These are phyloP conservation scores for Diploscapter pachys DNA, from an alignment of 1,140 invertebrate species.

Conservation along the genomic window DNA sequence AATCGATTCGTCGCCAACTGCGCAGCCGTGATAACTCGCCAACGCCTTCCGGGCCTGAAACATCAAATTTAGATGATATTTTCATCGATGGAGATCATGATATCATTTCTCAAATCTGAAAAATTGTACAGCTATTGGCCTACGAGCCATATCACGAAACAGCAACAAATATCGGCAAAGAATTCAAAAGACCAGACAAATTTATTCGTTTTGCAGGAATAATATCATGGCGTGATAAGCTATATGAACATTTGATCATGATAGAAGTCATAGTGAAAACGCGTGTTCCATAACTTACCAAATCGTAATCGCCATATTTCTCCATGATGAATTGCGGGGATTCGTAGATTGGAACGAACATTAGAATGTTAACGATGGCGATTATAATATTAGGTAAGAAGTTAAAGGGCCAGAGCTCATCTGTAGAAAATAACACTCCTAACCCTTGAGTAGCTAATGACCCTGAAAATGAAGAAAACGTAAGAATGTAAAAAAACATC, in stretches of 20 bases:
- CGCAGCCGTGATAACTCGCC: constrained; percentile 30
- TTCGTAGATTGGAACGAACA: constrained; percentile 29
- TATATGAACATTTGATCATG: too few species aligned
- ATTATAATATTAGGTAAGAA: constrained; percentile 32
- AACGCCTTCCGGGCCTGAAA: constrained; percentile 29
- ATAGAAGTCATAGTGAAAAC: too few species aligned
- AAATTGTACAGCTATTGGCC: background rate
- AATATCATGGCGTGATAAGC: too few species aligned
- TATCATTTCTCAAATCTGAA: too few species aligned
- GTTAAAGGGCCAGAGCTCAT: constrained; percentile 32
- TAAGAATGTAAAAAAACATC: too few species aligned
- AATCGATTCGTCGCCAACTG: constrained; percentile 23
- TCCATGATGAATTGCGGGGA: constrained; percentile 36
- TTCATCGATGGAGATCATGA: too few species aligned
- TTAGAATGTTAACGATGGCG: constrained; percentile 20
- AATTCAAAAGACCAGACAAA: background rate
- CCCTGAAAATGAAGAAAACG: background rate
- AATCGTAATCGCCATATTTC: constrained; percentile 28
- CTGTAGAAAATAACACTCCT: constrained; percentile 34
- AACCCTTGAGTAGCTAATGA: constrained; percentile 31
- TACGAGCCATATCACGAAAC: background rate
- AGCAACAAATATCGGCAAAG: background rate
- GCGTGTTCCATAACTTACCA: background rate
- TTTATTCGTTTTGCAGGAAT: too few species aligned
- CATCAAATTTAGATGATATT: background rate